phyloP scores from a whole-genome alignment of 2,888 invertebrate genomes.

The Microplitis manilae region DNA sequence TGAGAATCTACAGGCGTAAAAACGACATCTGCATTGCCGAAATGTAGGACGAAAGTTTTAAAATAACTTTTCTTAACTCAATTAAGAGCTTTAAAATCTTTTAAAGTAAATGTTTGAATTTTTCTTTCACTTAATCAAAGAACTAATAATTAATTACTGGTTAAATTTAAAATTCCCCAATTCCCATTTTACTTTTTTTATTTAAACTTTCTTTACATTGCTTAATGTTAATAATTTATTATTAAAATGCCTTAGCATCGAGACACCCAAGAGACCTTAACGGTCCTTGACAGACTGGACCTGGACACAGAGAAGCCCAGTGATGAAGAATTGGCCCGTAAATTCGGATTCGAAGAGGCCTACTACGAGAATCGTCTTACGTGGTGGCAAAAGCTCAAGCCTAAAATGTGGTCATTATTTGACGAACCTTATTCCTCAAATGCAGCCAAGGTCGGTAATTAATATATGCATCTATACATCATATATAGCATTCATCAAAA shows the following conservation, averaged over 20 bases:
- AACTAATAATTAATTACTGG: too few relatives aligned
- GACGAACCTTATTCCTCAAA: conserved; percentile 99
- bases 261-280: conserved; percentile 98
- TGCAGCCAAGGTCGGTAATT: conserved; percentile 88
- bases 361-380: conserved; percentile 91
- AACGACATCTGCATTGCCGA: neutral
- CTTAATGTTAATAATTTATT: conserved; percentile 17
- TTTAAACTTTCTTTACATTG: neutral
- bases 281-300: conserved; percentile 96
- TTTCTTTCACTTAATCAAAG: too few relatives aligned
- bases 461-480: too few relatives aligned
- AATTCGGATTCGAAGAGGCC: conserved; percentile 97
- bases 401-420: conserved; percentile 98
- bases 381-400: conserved; percentile 98
- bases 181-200: too few relatives aligned
- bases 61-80: too few relatives aligned
- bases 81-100: too few relatives aligned
- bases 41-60: neutral
- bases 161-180: too few relatives aligned
- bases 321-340: conserved; percentile 97
- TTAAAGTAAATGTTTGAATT: too few relatives aligned
- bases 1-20: neutral
- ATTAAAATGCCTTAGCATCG: conserved; percentile 79
- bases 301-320: conserved; percentile 98
- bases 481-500: too few relatives aligned